Evolutionary conservation across 2,797 vertebrate genomes (phyloP).

Genomic region (Silurus lanzhouensis): DNA sequence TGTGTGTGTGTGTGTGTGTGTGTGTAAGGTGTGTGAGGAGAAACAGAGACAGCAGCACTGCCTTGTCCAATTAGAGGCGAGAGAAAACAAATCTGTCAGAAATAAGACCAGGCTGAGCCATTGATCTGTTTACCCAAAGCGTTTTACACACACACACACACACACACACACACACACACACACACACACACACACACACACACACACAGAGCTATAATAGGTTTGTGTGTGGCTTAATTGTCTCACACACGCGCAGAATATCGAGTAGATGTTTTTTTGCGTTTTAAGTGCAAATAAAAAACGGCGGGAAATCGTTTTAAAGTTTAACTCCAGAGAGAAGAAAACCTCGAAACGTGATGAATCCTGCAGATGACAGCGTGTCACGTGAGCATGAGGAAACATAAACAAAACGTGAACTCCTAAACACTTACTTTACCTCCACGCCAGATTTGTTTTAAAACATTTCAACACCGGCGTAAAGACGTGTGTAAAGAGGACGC

Average conservation of each 20-base stretch:
- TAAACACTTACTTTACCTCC: not conserved
- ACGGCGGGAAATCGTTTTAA: not conserved
- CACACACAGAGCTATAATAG: not conserved
- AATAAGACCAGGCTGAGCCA: slow-evolving; percentile 58
- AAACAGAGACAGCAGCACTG: slow-evolving; percentile 12
- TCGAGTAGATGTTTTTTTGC: not conserved
- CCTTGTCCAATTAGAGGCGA: slow-evolving; percentile 62
- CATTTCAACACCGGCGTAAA: too few relatives aligned
- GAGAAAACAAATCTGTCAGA: slow-evolving; percentile 64
- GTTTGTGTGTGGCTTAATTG: slow-evolving; percentile 19
- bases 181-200: slow-evolving; percentile 29
- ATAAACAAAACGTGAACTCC: not conserved
- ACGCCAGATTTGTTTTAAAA: too few relatives aligned
- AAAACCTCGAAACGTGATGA: not conserved
- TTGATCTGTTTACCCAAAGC: slow-evolving; percentile 66
- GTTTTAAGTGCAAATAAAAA: not conserved
- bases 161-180: slow-evolving; percentile 38
- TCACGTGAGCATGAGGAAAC: not conserved
- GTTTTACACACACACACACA: slow-evolving; percentile 2
- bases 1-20: slow-evolving; percentile 20
- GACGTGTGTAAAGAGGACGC: too few relatives aligned
- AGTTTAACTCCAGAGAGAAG: not conserved
- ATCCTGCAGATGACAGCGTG: not conserved
- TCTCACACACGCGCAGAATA: not conserved
- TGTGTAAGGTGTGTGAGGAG: slow-evolving; percentile 3